Conservation (phyloP, 1,140 invertebrate species). For the Pygmarrhopalites habei region DNA sequence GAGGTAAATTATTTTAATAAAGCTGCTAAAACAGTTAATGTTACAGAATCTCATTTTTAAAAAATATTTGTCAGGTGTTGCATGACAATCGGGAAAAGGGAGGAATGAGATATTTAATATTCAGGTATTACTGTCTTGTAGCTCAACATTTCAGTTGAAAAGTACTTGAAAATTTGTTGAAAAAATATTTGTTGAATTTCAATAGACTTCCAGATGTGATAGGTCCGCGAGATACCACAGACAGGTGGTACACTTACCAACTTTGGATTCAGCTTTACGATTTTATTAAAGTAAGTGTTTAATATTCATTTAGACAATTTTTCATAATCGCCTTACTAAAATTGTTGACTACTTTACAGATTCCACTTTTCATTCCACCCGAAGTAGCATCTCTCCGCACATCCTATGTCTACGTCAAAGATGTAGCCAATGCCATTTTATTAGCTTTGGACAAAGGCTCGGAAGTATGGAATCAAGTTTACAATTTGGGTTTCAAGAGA, state of each 20-base stretch:
- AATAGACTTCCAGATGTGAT: conserved; percentile 49
- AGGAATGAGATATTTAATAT: conserved; percentile 41
- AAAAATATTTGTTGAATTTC: no score
- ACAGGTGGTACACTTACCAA: conserved; percentile 50
- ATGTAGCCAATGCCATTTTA: conserved; percentile 45
- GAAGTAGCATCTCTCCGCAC: conserved; percentile 41
- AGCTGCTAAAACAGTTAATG: conserved; percentile 25
- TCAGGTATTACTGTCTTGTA: no score
- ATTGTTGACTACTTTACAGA: conserved; percentile 18
- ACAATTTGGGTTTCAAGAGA: conserved; percentile 44
- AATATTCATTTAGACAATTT: background rate
- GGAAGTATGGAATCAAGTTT: conserved; percentile 43
- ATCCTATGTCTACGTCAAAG: conserved; percentile 48
- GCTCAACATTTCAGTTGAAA: no score
- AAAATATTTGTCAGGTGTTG: conserved; percentile 11
- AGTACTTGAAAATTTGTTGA: no score
- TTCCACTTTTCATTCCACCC: conserved; percentile 43
- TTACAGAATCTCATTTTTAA: conserved; percentile 10
- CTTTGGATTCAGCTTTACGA: conserved; percentile 46
- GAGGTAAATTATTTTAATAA: no score
- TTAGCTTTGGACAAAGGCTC: conserved; percentile 36
- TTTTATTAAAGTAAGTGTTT: conserved; percentile 25
- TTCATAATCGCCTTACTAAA: background rate
- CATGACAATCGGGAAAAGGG: conserved; percentile 3
- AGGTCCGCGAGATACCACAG: conserved; percentile 48